Base-by-base conservation (phyloP, 2,797 vertebrate species). In the Chelon labrosus region DNA sequence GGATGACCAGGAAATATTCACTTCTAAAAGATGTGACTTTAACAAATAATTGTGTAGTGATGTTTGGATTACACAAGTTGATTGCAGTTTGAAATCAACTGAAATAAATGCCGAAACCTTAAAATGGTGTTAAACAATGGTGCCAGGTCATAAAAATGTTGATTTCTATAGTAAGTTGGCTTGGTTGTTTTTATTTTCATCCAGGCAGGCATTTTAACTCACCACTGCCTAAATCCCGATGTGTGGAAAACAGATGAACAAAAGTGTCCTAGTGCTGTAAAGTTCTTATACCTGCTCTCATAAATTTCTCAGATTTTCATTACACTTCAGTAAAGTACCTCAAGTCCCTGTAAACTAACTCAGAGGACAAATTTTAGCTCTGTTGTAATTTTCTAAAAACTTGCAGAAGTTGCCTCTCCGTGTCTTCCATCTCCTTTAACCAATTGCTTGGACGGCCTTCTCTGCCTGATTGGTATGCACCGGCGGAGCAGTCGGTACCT, bases 401-500 rank as follows among this genome's bases (percentile, higher is more conserved):
- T 46, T 50, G 61, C 74, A 42, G 27, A 61, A 72, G 67, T 57
- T 59, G 44, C 56, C 53, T 70, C 16, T 53, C 38, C 2, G 2
- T 12, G 41, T 71, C 53, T 73, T 65, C 20, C 47, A 12, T 77
- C 67, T 75, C 66, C 70, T 65, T 62, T 3, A 77, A 42, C 75
- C 77, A 70, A 46, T 54, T 5, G 35, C 71, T 65, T 46, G 37
- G 62, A 68, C 59, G 58, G 73, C 63, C 75, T 72, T 49, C 63
- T 35, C 55, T 4, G 61, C 13, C 77, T 82, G 79, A 85, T 92
- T 87, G 73, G 83, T 87, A 90, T 91, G 86, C 90, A 79, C 16
- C 17, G 13, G 35, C 22, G 9, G 70, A 77, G 54, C 70, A 16
- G 65, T 72, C 50, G 57, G 60, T 57, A 55, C 77, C 80, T 85